A percentile compares a stretch with the other conserved stretches of the same genome.
phyloP scores from a whole-genome alignment of 2,113 vertebrate genomes.

The Corynorhinus townsendii region DNA sequence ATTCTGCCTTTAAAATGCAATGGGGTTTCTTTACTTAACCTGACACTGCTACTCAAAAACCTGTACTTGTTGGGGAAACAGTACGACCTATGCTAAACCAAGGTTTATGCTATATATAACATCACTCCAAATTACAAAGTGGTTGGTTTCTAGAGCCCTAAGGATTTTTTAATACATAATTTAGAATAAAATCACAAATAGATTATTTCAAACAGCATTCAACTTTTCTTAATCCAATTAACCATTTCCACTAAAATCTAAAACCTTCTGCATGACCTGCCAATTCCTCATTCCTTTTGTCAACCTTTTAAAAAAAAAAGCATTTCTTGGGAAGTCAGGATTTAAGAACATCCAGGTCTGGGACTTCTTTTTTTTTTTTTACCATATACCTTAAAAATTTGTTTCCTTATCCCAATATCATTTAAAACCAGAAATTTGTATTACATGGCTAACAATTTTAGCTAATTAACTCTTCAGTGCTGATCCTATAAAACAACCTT shows the following conservation, averaged over 20 bases:
- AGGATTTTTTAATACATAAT: slow-evolving; percentile 50
- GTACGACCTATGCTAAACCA: slow-evolving; percentile 27
- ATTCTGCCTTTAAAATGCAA: not conserved
- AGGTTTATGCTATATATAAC: not conserved
- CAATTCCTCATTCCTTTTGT: slow-evolving; percentile 40
- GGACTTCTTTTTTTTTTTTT: slow-evolving; percentile 55
- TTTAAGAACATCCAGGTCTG: slow-evolving; percentile 56
- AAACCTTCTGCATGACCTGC: not conserved
- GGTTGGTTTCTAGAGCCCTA: slow-evolving; percentile 13
- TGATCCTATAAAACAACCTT: slow-evolving; percentile 67
- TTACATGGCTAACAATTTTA: slow-evolving; percentile 64
- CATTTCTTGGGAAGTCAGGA: slow-evolving; percentile 53
- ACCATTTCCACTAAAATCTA: slow-evolving; percentile 38
- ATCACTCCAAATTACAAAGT: slow-evolving; percentile 54
- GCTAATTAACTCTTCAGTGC: slow-evolving; percentile 77
- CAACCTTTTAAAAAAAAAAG: slow-evolving; percentile 34
- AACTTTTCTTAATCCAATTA: slow-evolving; percentile 37
- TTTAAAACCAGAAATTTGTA: slow-evolving; percentile 67
- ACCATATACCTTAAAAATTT: slow-evolving; percentile 26
- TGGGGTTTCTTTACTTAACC: slow-evolving; percentile 30
- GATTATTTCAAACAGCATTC: slow-evolving; percentile 26
- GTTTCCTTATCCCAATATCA: slow-evolving; percentile 53
- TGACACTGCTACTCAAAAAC: slow-evolving; percentile 15
- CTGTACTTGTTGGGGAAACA: not conserved
- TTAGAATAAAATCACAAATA: slow-evolving; percentile 36